Percentiles rank a stretch among this genome's conserved stretches.
Evolutionary conservation across 2,113 vertebrate genomes (phyloP).

Genomic region (Naja naja): DNA sequence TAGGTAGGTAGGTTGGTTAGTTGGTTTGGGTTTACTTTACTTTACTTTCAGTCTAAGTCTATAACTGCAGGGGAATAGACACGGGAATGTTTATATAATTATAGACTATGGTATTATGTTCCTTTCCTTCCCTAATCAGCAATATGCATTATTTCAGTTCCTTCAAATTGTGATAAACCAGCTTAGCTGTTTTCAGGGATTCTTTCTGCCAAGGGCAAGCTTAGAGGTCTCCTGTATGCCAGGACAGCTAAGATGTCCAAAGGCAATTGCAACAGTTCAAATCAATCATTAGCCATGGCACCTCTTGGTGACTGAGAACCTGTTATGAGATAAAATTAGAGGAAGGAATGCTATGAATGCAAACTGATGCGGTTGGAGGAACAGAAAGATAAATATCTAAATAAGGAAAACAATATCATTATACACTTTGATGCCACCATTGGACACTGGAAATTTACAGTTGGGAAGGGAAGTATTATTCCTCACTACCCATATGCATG

Average conservation of each 20-base stretch:
- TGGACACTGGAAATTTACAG: neutral
- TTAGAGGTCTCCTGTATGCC: neutral
- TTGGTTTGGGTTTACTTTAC: neutral
- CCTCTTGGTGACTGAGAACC: neutral
- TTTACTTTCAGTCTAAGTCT: neutral
- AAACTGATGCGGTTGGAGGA: neutral
- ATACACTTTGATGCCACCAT: neutral
- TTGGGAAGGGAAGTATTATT: neutral
- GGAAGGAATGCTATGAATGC: neutral
- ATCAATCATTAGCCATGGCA: neutral
- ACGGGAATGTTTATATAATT: neutral
- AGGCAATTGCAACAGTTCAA: neutral
- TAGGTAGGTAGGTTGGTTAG: too few species aligned
- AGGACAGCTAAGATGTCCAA: neutral
- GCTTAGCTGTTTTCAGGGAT: neutral
- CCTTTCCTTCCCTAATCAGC: neutral
- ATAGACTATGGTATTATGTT: neutral
- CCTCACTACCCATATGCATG: neutral
- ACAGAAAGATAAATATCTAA: neutral
- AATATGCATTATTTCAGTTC: neutral
- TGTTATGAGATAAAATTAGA: neutral
- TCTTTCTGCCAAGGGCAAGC: neutral
- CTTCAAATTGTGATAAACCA: neutral
- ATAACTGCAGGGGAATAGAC: neutral
- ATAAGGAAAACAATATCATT: neutral